These are phyloP conservation scores for Allolobophora icterica DNA, from an alignment of 2,888 invertebrate species.

Conservation along the genomic window DNA sequence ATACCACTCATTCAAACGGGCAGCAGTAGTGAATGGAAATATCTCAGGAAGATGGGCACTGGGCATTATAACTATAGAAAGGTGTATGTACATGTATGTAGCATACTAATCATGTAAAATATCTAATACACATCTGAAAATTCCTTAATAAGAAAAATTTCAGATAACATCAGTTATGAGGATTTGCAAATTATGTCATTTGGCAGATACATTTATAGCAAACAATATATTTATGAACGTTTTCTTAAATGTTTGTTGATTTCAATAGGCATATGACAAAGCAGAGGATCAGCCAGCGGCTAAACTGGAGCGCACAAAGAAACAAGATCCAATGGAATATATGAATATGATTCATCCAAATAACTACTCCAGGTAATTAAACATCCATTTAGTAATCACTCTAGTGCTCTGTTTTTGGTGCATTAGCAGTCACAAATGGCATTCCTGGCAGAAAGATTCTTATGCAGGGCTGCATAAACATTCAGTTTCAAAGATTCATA, in stretches of 20 bases:
- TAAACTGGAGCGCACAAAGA: conserved; percentile 54
- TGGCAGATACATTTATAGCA: neutral
- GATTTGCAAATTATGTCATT: neutral
- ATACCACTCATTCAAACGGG: neutral
- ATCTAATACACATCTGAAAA: neutral
- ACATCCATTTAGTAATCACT: neutral
- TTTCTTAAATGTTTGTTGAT: neutral
- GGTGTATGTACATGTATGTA: neutral
- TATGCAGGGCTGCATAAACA: neutral
- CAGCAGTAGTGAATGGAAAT: neutral
- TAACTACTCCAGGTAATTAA: conserved; percentile 58
- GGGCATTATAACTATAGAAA: neutral
- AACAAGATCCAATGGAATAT: conserved; percentile 61
- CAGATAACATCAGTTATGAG: neutral
- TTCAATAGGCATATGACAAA: conserved; percentile 58
- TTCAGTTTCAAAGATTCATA: neutral
- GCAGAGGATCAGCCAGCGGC: conserved; percentile 56
- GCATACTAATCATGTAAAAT: neutral
- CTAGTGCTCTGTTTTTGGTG: neutral
- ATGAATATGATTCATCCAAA: conserved; percentile 61
- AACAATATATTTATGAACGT: neutral
- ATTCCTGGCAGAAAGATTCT: neutral
- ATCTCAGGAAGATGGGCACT: neutral
- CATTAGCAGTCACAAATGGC: neutral
- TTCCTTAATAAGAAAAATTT: neutral